Evolutionary conservation across 2,888 invertebrate genomes (phyloP), one percentile per base, ranked within the genome.

Genomic region (Patella pellucida): DNA sequence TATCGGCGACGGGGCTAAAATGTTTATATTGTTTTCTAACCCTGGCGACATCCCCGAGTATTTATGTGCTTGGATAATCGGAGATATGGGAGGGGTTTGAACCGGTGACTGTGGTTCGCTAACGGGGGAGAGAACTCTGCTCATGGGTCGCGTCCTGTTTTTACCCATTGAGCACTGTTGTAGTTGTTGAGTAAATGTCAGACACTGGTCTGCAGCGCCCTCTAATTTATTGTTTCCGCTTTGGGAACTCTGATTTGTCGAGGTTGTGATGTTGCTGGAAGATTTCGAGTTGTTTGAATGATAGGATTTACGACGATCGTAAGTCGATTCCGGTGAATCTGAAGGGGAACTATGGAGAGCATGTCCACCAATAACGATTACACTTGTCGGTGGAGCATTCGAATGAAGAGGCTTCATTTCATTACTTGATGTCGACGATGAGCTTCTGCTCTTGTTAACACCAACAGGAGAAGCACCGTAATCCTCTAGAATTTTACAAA

Each of bases 111-210:
- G 94, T 0, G 94, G 94, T 85, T 94, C 94, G 85, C 94, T 94
- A 83, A 94, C 93, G 75, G 91, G 92, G 50, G 91, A 91, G 52
- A 92, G 84, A 70, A 94, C 90, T 85, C 94, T 82, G 79, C 93
- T 93, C 67, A 94, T 90, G 0, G 95, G 94, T 62, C 95, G 92
- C 76, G 94, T 94, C 15, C 93, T 91, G 87, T 94, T 94, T 78
- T 95, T 92, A 12, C 85, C 83, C 84, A 87, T 85, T 0, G 95
- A 94, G 89, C 95, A 95, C 81, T 96, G 94, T 82, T 97, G 97
- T 73, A 97, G 93, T 92, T 97, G 97, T 91, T 97, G 97, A 3
- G 97, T 97, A 91, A 97, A 97, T 71, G 97, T 96, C 87, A 97
- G 71, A 76, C 87, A 85, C 69, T 86, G 87, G 74, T 85, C 86